Conservation (phyloP, 1,140 invertebrate genomes). For the Drosophila kepulauana region DNA sequence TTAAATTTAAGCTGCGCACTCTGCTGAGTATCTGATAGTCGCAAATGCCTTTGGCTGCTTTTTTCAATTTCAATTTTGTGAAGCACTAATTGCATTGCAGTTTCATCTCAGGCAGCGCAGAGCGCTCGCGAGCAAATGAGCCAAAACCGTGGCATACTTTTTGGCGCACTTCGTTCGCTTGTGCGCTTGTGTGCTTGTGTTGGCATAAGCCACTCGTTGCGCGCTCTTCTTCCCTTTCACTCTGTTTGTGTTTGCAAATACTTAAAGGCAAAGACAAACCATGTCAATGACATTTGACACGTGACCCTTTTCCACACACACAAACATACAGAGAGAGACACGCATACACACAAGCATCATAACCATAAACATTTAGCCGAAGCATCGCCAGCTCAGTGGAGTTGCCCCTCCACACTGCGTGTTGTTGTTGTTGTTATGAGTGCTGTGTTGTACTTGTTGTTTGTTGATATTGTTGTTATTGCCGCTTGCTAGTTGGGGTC, state of each 20-base stretch:
- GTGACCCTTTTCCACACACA: conserved; percentile 75
- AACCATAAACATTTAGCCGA: conserved; percentile 77
- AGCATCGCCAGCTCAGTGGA: conserved; percentile 45
- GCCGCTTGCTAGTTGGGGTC: conserved; percentile 53
- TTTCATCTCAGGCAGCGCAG: conserved; percentile 11
- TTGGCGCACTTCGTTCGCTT: conserved; percentile 26
- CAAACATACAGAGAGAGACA: conserved; percentile 35
- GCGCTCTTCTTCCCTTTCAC: neutral
- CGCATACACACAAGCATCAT: conserved; percentile 49
- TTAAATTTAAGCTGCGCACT: conserved; percentile 3
- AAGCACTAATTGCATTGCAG: conserved; percentile 62
- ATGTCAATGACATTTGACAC: conserved; percentile 83
- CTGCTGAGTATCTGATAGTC: neutral
- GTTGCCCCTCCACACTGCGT: conserved; percentile 23
- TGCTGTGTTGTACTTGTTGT: conserved; percentile 10
- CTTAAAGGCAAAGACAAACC: conserved; percentile 77
- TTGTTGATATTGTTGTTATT: conserved; percentile 46
- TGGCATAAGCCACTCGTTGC: conserved; percentile 41
- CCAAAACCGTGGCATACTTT: conserved; percentile 77
- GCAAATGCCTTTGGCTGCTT: neutral
- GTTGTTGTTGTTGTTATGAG: neutral
- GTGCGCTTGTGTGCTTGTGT: conserved; percentile 1
- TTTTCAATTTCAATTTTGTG: conserved; percentile 15
- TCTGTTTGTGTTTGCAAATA: conserved; percentile 66
- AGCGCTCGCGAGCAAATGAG: conserved; percentile 59